A percentile compares a stretch with the other conserved stretches of the same genome.
These are phyloP conservation scores for Drosophila aldrichi DNA, from an alignment of 2,888 invertebrate genomes.

Conservation along the genomic window DNA sequence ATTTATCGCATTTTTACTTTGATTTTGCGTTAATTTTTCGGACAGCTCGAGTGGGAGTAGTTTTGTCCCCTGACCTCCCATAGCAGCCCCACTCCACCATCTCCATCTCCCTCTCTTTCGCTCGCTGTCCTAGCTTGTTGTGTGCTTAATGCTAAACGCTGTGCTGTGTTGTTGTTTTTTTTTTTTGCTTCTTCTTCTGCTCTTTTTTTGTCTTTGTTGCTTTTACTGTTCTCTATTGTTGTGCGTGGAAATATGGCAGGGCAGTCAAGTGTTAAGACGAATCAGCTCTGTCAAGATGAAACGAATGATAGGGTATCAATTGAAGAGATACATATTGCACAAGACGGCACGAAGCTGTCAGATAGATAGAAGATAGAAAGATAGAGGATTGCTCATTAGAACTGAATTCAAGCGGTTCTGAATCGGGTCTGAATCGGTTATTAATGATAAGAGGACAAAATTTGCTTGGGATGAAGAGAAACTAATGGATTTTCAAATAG, in stretches of 20 bases:
- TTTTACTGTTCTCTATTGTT: slow-evolving; percentile 11
- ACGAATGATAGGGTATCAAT: slow-evolving; percentile 51
- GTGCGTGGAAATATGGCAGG: slow-evolving; percentile 32
- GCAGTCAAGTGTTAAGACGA: slow-evolving; percentile 64
- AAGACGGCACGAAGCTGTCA: not conserved
- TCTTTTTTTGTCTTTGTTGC: slow-evolving; percentile 43
- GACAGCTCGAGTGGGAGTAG: slow-evolving; percentile 36
- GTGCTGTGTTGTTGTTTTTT: slow-evolving; percentile 48
- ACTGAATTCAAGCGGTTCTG: not conserved
- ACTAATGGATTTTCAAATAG: too few species aligned
- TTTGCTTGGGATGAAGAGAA: too few species aligned
- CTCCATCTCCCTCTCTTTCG: not conserved
- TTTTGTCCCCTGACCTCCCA: slow-evolving; percentile 6
- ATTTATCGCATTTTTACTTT: slow-evolving; percentile 80
- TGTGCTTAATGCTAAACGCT: slow-evolving; percentile 68
- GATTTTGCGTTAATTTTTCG: slow-evolving; percentile 78
- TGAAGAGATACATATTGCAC: slow-evolving; percentile 22
- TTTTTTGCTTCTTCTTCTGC: slow-evolving; percentile 55
- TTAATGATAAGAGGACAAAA: not conserved
- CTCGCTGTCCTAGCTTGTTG: slow-evolving; percentile 28
- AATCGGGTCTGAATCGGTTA: slow-evolving; percentile 9
- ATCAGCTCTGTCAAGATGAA: slow-evolving; percentile 66
- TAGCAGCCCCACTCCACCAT: too few species aligned
- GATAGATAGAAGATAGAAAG: not conserved
- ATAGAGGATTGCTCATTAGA: not conserved